Percentiles rank a stretch among this genome's conserved stretches.
phyloP scores from a whole-genome alignment of 2,113 vertebrate genomes.

The Malurus alboscapulatus region DNA sequence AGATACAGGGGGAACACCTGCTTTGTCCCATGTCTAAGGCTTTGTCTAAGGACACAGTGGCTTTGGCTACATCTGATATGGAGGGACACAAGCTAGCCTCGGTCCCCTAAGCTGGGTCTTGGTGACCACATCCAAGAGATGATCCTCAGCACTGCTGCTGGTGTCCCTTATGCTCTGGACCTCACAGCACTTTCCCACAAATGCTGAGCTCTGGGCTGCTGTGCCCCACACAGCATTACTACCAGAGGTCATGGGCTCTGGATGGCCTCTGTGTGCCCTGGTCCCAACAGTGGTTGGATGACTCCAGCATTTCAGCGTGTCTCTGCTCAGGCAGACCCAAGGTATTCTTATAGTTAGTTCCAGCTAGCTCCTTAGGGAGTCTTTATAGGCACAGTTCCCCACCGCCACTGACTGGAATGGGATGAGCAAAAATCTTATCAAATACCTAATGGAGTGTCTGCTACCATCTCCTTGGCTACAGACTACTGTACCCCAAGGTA shows the following conservation, averaged over 20 bases:
- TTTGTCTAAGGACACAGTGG: background rate
- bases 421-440: background rate
- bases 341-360: background rate
- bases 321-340: background rate
- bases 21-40: background rate
- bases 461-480: background rate
- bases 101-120: background rate
- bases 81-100: background rate
- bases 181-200: background rate
- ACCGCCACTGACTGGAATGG: background rate
- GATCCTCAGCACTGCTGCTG: background rate
- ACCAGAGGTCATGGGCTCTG: background rate
- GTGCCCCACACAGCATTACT: accelerated
- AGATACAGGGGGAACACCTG: background rate
- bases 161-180: background rate
- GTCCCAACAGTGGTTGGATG: background rate
- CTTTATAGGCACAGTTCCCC: background rate
- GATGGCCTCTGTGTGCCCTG: background rate
- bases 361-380: background rate
- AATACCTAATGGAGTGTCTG: background rate
- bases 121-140: background rate
- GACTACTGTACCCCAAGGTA: background rate
- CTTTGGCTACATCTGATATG: background rate
- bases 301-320: background rate
- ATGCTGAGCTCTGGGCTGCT: accelerated